A percentile compares a stretch with the other conserved stretches of the same genome.
phyloP scores from a whole-genome alignment of 2,888 invertebrate genomes.

The Salpingus planirostris region DNA sequence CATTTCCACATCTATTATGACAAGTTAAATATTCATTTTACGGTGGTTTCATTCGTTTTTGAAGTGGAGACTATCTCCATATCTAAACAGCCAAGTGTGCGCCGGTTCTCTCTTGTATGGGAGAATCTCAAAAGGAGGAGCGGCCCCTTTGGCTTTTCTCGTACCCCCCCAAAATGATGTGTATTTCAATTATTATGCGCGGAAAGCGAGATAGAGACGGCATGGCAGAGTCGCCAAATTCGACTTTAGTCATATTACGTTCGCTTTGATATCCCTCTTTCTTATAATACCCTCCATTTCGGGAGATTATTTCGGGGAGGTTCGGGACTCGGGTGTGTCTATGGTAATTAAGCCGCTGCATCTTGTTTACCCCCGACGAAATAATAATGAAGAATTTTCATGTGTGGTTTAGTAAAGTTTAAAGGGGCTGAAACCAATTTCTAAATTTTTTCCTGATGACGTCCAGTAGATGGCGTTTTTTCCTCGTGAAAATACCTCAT shows the following conservation, averaged over 20 bases:
- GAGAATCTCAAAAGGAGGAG: slow-evolving; percentile 11
- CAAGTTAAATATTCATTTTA: slow-evolving; percentile 36
- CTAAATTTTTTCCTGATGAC: too few relatives aligned
- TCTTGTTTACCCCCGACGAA: too few relatives aligned
- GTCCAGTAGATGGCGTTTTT: too few relatives aligned
- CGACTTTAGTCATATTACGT: slow-evolving; percentile 4
- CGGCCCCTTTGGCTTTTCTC: too few relatives aligned
- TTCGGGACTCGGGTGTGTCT: slow-evolving; percentile 1
- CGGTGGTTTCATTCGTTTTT: slow-evolving; percentile 32
- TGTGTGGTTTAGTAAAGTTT: too few relatives aligned
- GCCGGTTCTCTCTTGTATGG: slow-evolving; percentile 3
- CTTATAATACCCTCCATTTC: slow-evolving; percentile 5
- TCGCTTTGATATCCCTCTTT: slow-evolving; percentile 9
- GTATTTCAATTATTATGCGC: slow-evolving; percentile 11
- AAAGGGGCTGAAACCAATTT: too few relatives aligned
- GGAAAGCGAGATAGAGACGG: not conserved
- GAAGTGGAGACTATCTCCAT: slow-evolving; percentile 24
- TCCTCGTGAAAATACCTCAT: too few relatives aligned
- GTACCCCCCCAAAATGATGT: slow-evolving; percentile 9
- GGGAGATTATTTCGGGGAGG: slow-evolving; percentile 6
- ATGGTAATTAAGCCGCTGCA: slow-evolving; percentile 9
- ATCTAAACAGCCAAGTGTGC: slow-evolving; percentile 12
- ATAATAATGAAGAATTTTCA: too few relatives aligned
- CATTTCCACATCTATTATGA: slow-evolving; percentile 33
- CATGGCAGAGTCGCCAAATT: slow-evolving; percentile 3